phyloP scores from a whole-genome alignment of 2,113 vertebrate species.

The Myanophis thanlyinensis region DNA sequence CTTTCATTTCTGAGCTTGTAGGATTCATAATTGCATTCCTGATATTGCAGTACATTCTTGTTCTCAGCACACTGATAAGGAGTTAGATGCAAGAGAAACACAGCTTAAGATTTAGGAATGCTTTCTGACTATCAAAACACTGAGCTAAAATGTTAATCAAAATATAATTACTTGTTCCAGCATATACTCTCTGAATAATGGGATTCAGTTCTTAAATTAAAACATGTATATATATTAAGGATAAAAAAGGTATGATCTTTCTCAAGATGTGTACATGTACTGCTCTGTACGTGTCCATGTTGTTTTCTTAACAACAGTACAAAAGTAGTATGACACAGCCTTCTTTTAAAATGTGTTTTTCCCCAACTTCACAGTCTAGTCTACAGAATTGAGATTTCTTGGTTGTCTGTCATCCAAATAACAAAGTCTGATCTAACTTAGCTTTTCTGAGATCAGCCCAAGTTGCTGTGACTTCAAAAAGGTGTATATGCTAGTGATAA shows the following conservation, averaged over 20 bases:
- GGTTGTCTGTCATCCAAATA: background rate
- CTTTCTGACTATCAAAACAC: background rate
- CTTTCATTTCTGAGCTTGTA: background rate
- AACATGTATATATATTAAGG: background rate
- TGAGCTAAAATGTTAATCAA: background rate
- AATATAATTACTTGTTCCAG: background rate
- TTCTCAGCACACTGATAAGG: slow-evolving; percentile 14
- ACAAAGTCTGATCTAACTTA: background rate
- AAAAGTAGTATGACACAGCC: background rate
- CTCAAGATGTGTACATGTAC: too few relatives aligned
- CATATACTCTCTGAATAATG: background rate
- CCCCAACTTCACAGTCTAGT: background rate
- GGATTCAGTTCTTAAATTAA: background rate
- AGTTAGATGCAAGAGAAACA: slow-evolving; percentile 25
- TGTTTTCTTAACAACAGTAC: background rate
- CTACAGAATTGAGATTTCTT: background rate
- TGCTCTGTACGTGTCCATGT: background rate
- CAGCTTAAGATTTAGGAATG: background rate
- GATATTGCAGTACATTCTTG: slow-evolving; percentile 18
- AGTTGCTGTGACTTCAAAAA: background rate
- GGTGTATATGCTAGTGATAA: slow-evolving; percentile 4
- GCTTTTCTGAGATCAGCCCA: background rate
- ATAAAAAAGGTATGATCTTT: background rate
- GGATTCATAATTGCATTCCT: background rate
- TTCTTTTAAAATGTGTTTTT: background rate